Evolutionary conservation across 2,113 vertebrate genomes (phyloP), one percentile per base, ranked within the genome.

Genomic region (Pterocles burchelli): DNA sequence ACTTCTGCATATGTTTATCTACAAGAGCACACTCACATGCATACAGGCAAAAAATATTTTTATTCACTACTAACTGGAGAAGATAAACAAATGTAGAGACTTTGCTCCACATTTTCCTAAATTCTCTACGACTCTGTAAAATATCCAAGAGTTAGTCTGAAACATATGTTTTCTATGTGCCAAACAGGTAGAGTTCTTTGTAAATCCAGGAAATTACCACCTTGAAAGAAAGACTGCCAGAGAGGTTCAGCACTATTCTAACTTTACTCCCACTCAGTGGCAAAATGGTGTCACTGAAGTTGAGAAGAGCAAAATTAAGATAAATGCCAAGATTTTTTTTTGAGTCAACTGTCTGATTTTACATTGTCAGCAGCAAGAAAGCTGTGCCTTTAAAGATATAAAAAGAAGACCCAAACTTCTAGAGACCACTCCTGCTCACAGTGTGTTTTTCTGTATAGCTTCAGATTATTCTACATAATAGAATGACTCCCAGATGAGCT

Each of bases 401-500:
- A 88, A 88, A 52, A 76, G 54, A 58, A 36, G 41, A 61, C 13
- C 14, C n/a, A 80, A 36, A 61, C 29, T 67, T 90, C 67, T 67
- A 34, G 68, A 72, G 91, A 68, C 22, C 26, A 68, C 59, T 93
- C 18, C 43, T 63, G 61, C 9, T 90, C 72, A 81, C 21, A 65
- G 43, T 43, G 68, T 57, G 49, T 51, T 85, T 92, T 86, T 76
- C 89, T 79, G 31, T 84, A 81, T 55, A 77, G 55, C 48, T 91
- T 85, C 70, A 82, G 51, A 84, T 84, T 91, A 84, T 87, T 57
- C 8, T 17, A 41, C 51, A 31, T 45, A 85, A 90, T 34, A 85
- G 63, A 95, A 67, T 71, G 29, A 36, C 86, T 90, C 95, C 89
- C 88, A 86, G 63, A 75, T 79, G 90, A 86, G 54, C 76, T 84